Conservation (phyloP, 2,113 vertebrate genomes). For the Halichoeres trimaculatus region DNA sequence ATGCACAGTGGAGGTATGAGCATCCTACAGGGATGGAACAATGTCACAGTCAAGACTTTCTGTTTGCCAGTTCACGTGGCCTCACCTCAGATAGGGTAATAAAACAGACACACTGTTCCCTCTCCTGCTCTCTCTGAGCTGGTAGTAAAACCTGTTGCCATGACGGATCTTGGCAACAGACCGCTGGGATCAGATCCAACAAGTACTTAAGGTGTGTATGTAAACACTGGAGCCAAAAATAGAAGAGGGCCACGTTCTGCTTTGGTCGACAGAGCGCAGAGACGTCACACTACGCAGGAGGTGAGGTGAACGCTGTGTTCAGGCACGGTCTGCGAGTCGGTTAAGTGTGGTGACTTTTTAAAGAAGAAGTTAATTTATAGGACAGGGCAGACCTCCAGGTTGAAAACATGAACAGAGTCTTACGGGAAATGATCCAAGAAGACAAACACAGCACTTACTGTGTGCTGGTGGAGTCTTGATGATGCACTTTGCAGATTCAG, state of each 20-base stretch:
- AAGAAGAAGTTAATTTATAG: neutral
- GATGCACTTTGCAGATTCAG: slow-evolving; percentile 24
- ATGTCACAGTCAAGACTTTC: neutral
- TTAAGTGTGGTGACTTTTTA: neutral
- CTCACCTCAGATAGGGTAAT: neutral
- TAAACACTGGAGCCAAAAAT: slow-evolving; percentile 68
- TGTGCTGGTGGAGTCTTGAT: neutral
- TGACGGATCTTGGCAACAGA: slow-evolving; percentile 38
- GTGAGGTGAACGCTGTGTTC: neutral
- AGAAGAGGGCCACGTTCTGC: slow-evolving; percentile 45
- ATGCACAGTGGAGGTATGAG: neutral
- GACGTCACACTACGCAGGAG: slow-evolving; percentile 29
- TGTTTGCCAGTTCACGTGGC: slow-evolving; percentile 1
- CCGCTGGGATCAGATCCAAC: slow-evolving; percentile 42
- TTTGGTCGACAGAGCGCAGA: slow-evolving; percentile 23
- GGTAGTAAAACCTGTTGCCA: slow-evolving; percentile 57
- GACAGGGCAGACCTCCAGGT: neutral
- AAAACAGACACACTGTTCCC: slow-evolving; percentile 9
- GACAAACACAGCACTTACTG: slow-evolving; percentile 4
- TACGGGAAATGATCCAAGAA: neutral
- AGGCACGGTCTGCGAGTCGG: neutral
- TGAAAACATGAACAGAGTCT: slow-evolving; percentile 1
- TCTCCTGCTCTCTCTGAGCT: neutral
- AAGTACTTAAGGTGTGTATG: slow-evolving; percentile 56
- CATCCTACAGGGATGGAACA: neutral